Conservation (phyloP, 2,888 invertebrate species). For the Agrotis segetum region DNA sequence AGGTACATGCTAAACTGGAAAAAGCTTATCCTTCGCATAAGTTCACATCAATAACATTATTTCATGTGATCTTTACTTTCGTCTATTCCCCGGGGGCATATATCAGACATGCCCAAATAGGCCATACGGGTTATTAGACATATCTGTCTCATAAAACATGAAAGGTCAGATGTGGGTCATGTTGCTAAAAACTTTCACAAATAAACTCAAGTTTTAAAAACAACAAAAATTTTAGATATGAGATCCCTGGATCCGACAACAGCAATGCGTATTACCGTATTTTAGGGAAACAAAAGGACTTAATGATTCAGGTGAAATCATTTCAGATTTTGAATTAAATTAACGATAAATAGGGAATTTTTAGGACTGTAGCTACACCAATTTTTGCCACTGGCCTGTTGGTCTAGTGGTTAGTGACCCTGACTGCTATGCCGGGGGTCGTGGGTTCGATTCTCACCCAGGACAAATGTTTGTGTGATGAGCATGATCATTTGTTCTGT, state of each 20-base stretch:
- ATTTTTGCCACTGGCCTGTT: no score
- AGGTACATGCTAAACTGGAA: background rate
- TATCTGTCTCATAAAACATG: slow-evolving; percentile 34
- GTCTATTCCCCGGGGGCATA: slow-evolving; percentile 62
- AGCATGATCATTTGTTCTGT: no score
- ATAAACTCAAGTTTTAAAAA: slow-evolving; percentile 30
- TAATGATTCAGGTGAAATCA: background rate
- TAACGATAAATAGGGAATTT: background rate
- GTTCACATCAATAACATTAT: slow-evolving; percentile 52
- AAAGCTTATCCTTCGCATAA: slow-evolving; percentile 1
- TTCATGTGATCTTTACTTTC: slow-evolving; percentile 68
- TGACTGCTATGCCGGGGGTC: no score
- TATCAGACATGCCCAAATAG: slow-evolving; percentile 58
- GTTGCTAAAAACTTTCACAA: slow-evolving; percentile 3
- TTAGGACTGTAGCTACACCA: background rate
- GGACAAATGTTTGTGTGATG: no score
- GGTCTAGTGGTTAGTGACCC: no score
- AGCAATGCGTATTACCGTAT: background rate
- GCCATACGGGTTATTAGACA: slow-evolving; percentile 47
- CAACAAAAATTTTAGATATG: slow-evolving; percentile 12
- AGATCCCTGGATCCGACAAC: slow-evolving; percentile 6
- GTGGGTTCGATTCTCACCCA: no score
- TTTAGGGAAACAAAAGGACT: background rate
- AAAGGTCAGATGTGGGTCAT: slow-evolving; percentile 53
- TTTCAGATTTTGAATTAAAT: background rate